These are phyloP conservation scores for Oscheius sp. DNA, from an alignment of 2,888 invertebrate species.

Conservation along the genomic window DNA sequence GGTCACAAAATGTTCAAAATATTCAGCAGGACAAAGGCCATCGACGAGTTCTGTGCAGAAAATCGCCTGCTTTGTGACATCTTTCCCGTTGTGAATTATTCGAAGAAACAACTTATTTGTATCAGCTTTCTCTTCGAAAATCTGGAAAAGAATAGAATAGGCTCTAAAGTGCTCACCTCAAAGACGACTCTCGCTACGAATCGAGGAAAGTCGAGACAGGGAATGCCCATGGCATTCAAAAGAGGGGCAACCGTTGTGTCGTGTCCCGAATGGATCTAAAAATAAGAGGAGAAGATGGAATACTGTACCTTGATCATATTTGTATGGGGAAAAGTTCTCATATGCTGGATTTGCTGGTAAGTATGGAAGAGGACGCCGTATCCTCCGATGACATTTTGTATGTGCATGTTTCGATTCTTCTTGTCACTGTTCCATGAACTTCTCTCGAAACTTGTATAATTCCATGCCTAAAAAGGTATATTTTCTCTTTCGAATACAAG, in stretches of 20 bases:
- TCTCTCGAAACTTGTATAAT: slow-evolving; percentile 46
- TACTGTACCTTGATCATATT: slow-evolving; percentile 47
- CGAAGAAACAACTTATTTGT: slow-evolving; percentile 38
- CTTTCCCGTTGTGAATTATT: slow-evolving; percentile 50
- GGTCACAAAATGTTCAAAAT: slow-evolving; percentile 38
- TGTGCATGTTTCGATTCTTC: slow-evolving; percentile 35
- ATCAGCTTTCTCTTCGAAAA: background rate
- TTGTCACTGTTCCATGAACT: slow-evolving; percentile 43
- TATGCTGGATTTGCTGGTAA: slow-evolving; percentile 32
- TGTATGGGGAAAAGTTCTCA: slow-evolving; percentile 48
- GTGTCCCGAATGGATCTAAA: slow-evolving; percentile 59
- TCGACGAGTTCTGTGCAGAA: slow-evolving; percentile 44
- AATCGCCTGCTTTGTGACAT: slow-evolving; percentile 45
- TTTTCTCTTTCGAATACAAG: background rate
- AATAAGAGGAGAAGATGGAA: background rate
- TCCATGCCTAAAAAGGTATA: slow-evolving; percentile 38
- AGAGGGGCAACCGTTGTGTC: slow-evolving; percentile 55
- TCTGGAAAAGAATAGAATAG: slow-evolving; percentile 6
- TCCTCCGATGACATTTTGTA: slow-evolving; percentile 40
- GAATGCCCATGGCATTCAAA: slow-evolving; percentile 53
- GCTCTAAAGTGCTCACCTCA: slow-evolving; percentile 80
- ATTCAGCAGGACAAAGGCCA: slow-evolving; percentile 39
- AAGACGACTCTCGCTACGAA: slow-evolving; percentile 89
- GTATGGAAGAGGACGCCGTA: slow-evolving; percentile 46
- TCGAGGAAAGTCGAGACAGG: slow-evolving; percentile 77